These are phyloP conservation scores for Mizuhopecten yessoensis DNA, from an alignment of 1,140 invertebrate genomes.

Conservation along the genomic window DNA sequence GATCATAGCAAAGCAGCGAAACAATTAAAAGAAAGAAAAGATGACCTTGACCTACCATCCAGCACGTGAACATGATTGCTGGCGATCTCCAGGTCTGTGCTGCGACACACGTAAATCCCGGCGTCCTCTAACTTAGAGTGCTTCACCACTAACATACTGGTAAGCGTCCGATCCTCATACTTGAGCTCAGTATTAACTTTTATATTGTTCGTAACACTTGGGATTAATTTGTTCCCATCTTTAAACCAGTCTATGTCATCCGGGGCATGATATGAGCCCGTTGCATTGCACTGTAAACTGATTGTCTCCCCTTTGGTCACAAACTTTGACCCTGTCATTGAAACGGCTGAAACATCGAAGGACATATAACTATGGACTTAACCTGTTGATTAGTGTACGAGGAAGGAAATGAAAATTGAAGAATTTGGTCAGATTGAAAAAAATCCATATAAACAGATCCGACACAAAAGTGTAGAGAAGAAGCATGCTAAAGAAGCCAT, in stretches of 20 bases:
- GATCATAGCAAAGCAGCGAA: conserved; percentile 32
- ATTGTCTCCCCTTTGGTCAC: conserved; percentile 63
- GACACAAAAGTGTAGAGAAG: background rate
- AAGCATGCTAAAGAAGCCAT: background rate
- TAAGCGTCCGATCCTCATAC: conserved; percentile 53
- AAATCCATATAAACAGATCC: background rate
- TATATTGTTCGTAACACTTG: conserved; percentile 43
- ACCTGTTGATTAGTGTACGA: background rate
- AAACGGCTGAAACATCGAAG: conserved; percentile 59
- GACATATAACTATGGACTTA: background rate
- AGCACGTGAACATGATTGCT: conserved; percentile 65
- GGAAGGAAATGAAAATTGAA: background rate
- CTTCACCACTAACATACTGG: conserved; percentile 56
- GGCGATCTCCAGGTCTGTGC: conserved; percentile 52
- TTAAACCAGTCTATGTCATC: conserved; percentile 69
- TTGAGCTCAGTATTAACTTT: conserved; percentile 53
- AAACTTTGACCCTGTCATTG: conserved; percentile 59
- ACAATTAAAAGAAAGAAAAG: conserved; percentile 27
- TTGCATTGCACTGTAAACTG: conserved; percentile 59
- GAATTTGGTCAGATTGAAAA: background rate
- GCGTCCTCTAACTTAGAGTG: conserved; percentile 58
- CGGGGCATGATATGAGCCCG: conserved; percentile 55
- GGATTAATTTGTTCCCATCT: conserved; percentile 62
- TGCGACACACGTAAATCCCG: conserved; percentile 63
- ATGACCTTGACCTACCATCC: conserved; percentile 59